Base-by-base conservation (phyloP, 1,140 invertebrate species). In the Vollenhovia emeryi region DNA sequence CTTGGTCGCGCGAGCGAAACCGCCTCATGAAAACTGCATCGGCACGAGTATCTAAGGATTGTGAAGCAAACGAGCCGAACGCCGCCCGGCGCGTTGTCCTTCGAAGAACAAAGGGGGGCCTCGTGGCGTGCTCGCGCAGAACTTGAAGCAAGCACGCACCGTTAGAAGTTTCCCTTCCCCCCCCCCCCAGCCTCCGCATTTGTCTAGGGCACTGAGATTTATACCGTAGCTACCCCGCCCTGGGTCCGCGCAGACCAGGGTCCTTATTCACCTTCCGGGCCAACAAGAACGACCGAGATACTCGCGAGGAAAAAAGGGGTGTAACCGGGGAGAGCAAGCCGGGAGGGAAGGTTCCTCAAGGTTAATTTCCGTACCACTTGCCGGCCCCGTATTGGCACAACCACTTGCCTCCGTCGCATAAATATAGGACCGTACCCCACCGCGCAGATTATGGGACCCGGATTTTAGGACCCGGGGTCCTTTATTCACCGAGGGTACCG, bases 181-280 rank as follows among this genome's bases (percentile, higher is more conserved):
- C 55, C 21, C 24, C 2, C 13, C 5, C 36, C n/a, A n/a, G n/a
- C 13, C 36, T n/a, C 55, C 55, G 86, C 88, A 91, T 91, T 91
- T 91, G 86, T 91, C 90, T 83, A 86, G 62, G 87, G 90, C 71
- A 69, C 75, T 68, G 60, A 84, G 85, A 91, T 91, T 90, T 91
- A 62, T 87, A 85, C 60, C 87, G 75, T 50, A 64, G 64, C 75
- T 87, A 86, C 85, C 74, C 85, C 89, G 82, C 88, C 89, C 85
- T 73, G 78, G 59, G 76, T 71, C 33, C 62, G 52, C 15, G 11
- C 55, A 24, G 21, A 36, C 36, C 8, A 13, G 50, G 76, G 24
- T 43, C 71, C 74, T 78, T 85, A 76, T 87, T 89, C 87, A 86
- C 68, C 15, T 84, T 68, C 43, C 21, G 45, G 68, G 75, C 52